These are phyloP conservation scores for Solenopsis invicta DNA, from an alignment of 1,140 invertebrate genomes.

Conservation along the genomic window DNA sequence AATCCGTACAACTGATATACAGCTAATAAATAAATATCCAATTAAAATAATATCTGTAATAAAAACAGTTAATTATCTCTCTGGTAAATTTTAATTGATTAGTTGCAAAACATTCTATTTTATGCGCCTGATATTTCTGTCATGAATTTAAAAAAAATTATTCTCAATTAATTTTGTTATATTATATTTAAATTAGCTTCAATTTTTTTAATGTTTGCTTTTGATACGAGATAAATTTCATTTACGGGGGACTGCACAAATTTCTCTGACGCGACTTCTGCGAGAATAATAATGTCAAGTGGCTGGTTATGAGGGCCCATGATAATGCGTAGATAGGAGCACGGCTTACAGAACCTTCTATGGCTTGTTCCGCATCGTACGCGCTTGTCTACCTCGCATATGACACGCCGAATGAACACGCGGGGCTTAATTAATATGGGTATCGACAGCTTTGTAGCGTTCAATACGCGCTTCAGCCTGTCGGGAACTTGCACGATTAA, in stretches of 20 bases:
- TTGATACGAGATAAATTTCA: neutral
- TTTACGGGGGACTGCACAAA: neutral
- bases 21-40: neutral
- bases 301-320: slow-evolving; percentile 60
- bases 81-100: neutral
- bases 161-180: neutral
- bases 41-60: neutral
- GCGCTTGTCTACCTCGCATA: slow-evolving; percentile 62
- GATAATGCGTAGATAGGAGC: slow-evolving; percentile 55
- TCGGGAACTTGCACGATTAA: slow-evolving; percentile 45
- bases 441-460: slow-evolving; percentile 64
- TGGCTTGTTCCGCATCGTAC: slow-evolving; percentile 62
- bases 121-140: neutral
- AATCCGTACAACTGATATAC: neutral
- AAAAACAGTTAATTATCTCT: neutral
- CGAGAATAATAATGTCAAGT: slow-evolving; percentile 66
- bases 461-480: slow-evolving; percentile 31
- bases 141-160: neutral
- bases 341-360: slow-evolving; percentile 40
- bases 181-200: neutral
- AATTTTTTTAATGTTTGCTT: neutral
- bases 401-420: slow-evolving; percentile 62
- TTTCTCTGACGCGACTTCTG: neutral
- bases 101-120: neutral
- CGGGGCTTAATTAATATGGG: slow-evolving; percentile 69